Evolutionary conservation across 2,888 invertebrate species (phyloP).

Genomic region (Caenorhabditis plicata): DNA sequence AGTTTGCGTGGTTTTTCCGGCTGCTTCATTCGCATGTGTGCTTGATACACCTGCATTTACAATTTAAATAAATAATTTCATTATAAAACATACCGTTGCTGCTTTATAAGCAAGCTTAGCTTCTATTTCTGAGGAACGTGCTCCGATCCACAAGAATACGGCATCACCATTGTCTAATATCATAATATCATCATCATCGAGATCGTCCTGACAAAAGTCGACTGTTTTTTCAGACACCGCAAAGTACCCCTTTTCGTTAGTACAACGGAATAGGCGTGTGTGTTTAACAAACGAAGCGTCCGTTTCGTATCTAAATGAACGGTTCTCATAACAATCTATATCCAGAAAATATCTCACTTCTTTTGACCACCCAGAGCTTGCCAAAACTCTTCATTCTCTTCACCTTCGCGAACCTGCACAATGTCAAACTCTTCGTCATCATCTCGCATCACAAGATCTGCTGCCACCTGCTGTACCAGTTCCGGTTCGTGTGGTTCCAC

Average conservation of each 20-base stretch:
- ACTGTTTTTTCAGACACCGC: slow-evolving; percentile 98
- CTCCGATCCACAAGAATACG: slow-evolving; percentile 95
- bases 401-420: slow-evolving; percentile 54
- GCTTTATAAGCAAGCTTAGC: slow-evolving; percentile 97
- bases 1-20: slow-evolving; percentile 86
- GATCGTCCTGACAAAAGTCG: slow-evolving; percentile 96
- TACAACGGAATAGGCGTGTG: slow-evolving; percentile 92
- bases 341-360: slow-evolving; percentile 9
- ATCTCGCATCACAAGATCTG: slow-evolving; percentile 52
- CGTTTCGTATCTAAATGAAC: slow-evolving; percentile 45
- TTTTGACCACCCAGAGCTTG: slow-evolving; percentile 56
- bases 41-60: slow-evolving; percentile 86
- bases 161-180: slow-evolving; percentile 96
- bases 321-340: background rate
- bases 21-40: slow-evolving; percentile 92
- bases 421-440: slow-evolving; percentile 49
- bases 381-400: slow-evolving; percentile 62
- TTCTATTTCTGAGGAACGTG: slow-evolving; percentile 95
- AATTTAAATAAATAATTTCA: slow-evolving; percentile 26
- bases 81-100: slow-evolving; percentile 75
- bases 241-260: slow-evolving; percentile 98
- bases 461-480: slow-evolving; percentile 49
- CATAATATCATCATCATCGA: slow-evolving; percentile 99
- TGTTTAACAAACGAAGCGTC: slow-evolving; percentile 88
- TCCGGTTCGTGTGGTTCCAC: slow-evolving; percentile 35